These are phyloP conservation scores for Apotomis turbidana DNA, from an alignment of 2,888 invertebrate species.

Conservation along the genomic window DNA sequence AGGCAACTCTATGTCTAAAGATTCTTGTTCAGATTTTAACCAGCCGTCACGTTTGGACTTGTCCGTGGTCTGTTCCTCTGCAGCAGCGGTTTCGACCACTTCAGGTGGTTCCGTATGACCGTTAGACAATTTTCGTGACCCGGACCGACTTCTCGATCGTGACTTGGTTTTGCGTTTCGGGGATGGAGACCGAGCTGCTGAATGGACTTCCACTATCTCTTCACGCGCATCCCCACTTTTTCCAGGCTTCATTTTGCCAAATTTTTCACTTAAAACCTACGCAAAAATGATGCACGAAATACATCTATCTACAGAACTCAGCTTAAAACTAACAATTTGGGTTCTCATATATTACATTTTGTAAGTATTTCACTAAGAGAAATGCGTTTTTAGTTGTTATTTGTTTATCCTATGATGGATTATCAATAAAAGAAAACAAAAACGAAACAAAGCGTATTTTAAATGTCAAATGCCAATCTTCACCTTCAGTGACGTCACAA, in stretches of 20 bases:
- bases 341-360: slow-evolving; percentile 11
- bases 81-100: slow-evolving; percentile 46
- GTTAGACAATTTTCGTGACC: slow-evolving; percentile 72
- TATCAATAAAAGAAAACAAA: slow-evolving; percentile 53
- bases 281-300: slow-evolving; percentile 43
- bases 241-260: slow-evolving; percentile 70
- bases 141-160: slow-evolving; percentile 67
- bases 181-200: slow-evolving; percentile 71
- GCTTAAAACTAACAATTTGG: slow-evolving; percentile 6
- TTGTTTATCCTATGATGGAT: slow-evolving; percentile 55
- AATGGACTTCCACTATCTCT: slow-evolving; percentile 77
- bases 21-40: slow-evolving; percentile 81
- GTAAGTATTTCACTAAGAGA: background rate
- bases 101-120: slow-evolving; percentile 61
- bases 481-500: slow-evolving; percentile 65
- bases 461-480: slow-evolving; percentile 56
- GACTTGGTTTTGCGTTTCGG: slow-evolving; percentile 67
- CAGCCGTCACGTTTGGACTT: slow-evolving; percentile 76
- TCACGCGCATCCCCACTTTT: slow-evolving; percentile 69
- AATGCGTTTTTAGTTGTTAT: slow-evolving; percentile 22
- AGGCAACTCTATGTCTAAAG: slow-evolving; percentile 83
- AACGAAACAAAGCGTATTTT: slow-evolving; percentile 47
- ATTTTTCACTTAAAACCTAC: slow-evolving; percentile 48
- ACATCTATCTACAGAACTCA: slow-evolving; percentile 2
- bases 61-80: slow-evolving; percentile 53